Conservation (phyloP, 2,888 invertebrate species). For the Drosophila siamana region DNA sequence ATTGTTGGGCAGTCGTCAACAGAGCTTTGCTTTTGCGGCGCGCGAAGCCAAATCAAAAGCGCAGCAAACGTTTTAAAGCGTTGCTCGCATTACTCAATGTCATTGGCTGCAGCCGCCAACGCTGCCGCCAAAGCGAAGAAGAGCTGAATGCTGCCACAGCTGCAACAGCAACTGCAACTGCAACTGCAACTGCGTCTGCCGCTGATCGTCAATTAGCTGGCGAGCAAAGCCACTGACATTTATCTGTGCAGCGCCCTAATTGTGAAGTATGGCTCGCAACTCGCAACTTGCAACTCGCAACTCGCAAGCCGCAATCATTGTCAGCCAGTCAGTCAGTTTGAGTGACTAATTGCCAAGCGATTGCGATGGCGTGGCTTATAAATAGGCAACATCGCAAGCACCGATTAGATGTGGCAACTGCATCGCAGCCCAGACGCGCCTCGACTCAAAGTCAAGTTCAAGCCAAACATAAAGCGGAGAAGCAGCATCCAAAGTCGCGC, state of each 20-base stretch:
- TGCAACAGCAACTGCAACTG: too few species aligned
- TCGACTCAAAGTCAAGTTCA: conserved; percentile 20
- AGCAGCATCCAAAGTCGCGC: neutral
- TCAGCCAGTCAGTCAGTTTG: conserved; percentile 41
- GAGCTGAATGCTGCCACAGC: conserved; percentile 14
- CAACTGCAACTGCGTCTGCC: conserved; percentile 2
- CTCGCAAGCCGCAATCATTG: conserved; percentile 36
- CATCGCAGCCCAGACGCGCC: neutral
- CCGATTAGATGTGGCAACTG: conserved; percentile 16
- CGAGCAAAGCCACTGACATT: conserved; percentile 67
- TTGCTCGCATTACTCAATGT: conserved; percentile 78
- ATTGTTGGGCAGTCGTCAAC: conserved; percentile 75
- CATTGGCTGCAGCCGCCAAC: conserved; percentile 64
- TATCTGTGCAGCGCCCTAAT: conserved; percentile 57
- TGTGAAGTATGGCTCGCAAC: conserved; percentile 59
- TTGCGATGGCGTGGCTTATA: too few species aligned
- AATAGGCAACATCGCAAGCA: too few species aligned
- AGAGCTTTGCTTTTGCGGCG: conserved; percentile 41
- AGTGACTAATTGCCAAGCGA: conserved; percentile 73
- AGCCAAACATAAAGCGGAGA: conserved; percentile 10
- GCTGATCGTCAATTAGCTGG: conserved; percentile 73
- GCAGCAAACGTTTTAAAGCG: conserved; percentile 51
- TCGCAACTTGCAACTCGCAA: conserved; percentile 18
- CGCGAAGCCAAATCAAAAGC: conserved; percentile 72
- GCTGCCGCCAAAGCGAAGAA: conserved; percentile 64